These are phyloP conservation scores for Pachydiplax longipennis DNA, from an alignment of 2,888 invertebrate genomes.

Conservation along the genomic window DNA sequence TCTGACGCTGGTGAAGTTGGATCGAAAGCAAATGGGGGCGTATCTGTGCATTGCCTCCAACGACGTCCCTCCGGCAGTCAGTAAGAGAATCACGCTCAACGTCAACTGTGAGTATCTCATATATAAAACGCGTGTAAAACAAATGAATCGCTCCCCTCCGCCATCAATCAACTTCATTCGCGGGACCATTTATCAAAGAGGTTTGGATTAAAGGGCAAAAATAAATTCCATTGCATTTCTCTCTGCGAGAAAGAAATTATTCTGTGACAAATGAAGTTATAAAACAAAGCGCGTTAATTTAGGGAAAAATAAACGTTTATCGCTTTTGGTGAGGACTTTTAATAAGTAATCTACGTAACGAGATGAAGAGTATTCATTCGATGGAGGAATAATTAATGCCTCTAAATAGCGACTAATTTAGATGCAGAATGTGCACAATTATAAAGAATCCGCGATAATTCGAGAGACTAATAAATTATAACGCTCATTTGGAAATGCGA, in stretches of 20 bases:
- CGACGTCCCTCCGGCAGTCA: slow-evolving; percentile 90
- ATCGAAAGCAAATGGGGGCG: slow-evolving; percentile 89
- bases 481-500: no score
- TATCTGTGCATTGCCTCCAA: slow-evolving; percentile 92
- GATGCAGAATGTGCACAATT: no score
- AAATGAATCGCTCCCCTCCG: slow-evolving; percentile 26
- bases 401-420: no score
- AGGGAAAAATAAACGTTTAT: no score
- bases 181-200: slow-evolving; percentile 4
- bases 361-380: not conserved
- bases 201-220: not conserved
- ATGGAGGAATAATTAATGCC: no score
- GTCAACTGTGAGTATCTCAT: slow-evolving; percentile 84
- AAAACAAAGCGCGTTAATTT: no score
- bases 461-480: no score
- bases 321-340: not conserved
- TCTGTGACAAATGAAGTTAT: no score
- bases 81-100: slow-evolving; percentile 84
- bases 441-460: no score
- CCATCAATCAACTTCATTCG: slow-evolving; percentile 34
- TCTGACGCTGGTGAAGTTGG: slow-evolving; percentile 78
- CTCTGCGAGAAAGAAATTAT: no score
- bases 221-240: not conserved
- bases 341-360: not conserved
- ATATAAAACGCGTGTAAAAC: slow-evolving; percentile 3